These are phyloP conservation scores for Brachionus rubens DNA, from an alignment of 1,140 invertebrate genomes.

Conservation along the genomic window DNA sequence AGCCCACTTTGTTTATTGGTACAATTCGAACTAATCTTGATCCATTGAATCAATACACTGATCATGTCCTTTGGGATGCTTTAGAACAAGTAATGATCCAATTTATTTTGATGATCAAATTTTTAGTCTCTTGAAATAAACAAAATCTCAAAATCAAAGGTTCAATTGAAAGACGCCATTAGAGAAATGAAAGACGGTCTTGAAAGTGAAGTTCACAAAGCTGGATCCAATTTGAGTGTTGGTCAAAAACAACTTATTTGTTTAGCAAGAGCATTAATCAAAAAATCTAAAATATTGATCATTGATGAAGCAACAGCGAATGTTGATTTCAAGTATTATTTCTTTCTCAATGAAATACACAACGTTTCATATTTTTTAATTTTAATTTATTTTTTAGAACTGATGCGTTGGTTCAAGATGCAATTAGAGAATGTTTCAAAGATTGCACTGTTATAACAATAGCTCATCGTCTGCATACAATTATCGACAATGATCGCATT, in stretches of 20 bases:
- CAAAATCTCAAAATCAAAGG: background rate
- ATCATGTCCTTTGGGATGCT: conserved; percentile 48
- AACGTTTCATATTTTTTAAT: background rate
- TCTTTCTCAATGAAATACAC: conserved; percentile 47
- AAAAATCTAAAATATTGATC: conserved; percentile 63
- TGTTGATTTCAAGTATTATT: conserved; percentile 52
- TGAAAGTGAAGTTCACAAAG: conserved; percentile 69
- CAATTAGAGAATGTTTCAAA: conserved; percentile 70
- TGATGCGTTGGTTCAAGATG: conserved; percentile 67
- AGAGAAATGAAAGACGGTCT: conserved; percentile 47
- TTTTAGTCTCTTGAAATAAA: no score
- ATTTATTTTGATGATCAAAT: background rate
- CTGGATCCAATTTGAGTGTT: conserved; percentile 74
- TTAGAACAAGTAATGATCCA: conserved; percentile 47
- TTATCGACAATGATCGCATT: conserved; percentile 55
- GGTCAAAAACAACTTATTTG: conserved; percentile 76
- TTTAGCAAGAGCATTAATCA: conserved; percentile 63
- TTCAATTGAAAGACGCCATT: conserved; percentile 47
- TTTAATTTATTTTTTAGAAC: conserved; percentile 49
- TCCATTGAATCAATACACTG: conserved; percentile 47
- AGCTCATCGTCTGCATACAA: conserved; percentile 61
- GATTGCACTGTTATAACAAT: conserved; percentile 71
- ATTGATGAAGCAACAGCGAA: conserved; percentile 63
- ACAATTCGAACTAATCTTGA: conserved; percentile 51
- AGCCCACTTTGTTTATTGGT: conserved; percentile 51